Evolutionary conservation across 2,797 vertebrate genomes (phyloP).

Genomic region (Falco naumanni): DNA sequence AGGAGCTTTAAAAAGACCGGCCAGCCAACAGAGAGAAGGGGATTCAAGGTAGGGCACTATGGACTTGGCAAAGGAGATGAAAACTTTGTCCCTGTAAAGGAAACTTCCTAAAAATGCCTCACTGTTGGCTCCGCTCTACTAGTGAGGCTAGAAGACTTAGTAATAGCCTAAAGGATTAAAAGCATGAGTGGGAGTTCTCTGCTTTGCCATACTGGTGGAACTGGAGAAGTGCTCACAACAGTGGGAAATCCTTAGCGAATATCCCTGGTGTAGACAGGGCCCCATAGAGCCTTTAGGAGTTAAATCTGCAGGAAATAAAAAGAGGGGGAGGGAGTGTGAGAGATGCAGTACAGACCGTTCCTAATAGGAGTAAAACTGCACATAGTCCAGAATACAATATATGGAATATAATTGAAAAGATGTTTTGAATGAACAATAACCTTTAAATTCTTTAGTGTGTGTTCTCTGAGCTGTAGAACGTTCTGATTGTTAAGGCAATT

Average conservation of each 20-base stretch:
- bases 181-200: slow-evolving; percentile 17
- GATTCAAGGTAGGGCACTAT: slow-evolving; percentile 20
- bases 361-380: background rate
- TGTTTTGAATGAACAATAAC: slow-evolving; percentile 44
- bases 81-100: background rate
- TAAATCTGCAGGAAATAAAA: background rate
- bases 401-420: slow-evolving; percentile 8
- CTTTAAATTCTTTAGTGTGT: slow-evolving; percentile 48
- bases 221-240: slow-evolving; percentile 11
- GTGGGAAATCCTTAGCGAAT: slow-evolving; percentile 42
- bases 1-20: background rate
- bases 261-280: slow-evolving; percentile 13
- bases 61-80: background rate
- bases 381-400: slow-evolving; percentile 5
- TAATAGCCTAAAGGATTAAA: slow-evolving; percentile 44
- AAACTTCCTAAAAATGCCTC: slow-evolving; percentile 47
- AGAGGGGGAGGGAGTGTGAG: background rate
- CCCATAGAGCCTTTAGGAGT: background rate
- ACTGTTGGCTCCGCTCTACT: slow-evolving; percentile 18
- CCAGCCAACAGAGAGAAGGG: background rate
- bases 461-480: slow-evolving; percentile 53
- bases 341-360: background rate
- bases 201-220: background rate
- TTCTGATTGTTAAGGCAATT: slow-evolving; percentile 66
- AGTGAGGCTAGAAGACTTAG: slow-evolving; percentile 1